Evolutionary conservation across 2,797 vertebrate species (phyloP).

Genomic region (Platyrinchus mystaceus): DNA sequence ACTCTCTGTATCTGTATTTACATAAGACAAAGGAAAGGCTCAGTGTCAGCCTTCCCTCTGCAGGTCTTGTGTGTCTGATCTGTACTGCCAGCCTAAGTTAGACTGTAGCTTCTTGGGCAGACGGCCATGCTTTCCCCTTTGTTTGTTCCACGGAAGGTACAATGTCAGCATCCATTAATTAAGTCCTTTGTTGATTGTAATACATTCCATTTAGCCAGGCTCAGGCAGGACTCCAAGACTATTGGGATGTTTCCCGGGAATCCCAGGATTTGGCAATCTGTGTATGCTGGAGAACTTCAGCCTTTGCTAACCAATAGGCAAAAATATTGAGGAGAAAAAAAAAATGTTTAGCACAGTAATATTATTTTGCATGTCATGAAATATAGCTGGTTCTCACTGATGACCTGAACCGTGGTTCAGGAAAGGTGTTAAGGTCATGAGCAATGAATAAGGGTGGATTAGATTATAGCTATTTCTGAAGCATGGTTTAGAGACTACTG

Average conservation of each 20-base stretch:
- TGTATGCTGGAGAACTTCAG: background rate
- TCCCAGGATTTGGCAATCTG: slow-evolving; percentile 25
- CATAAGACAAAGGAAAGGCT: background rate
- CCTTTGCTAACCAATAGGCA: background rate
- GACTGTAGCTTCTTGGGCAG: slow-evolving; percentile 20
- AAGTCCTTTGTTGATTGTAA: slow-evolving; percentile 40
- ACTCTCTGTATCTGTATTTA: background rate
- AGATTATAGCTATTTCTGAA: background rate
- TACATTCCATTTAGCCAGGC: slow-evolving; percentile 7
- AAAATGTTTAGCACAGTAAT: background rate
- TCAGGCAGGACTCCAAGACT: slow-evolving; percentile 20
- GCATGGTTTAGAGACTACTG: background rate
- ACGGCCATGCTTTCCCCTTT: slow-evolving; percentile 8
- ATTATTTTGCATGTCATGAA: background rate
- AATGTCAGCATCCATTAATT: slow-evolving; percentile 51
- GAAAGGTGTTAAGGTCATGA: background rate
- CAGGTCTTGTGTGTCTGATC: background rate
- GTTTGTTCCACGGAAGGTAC: background rate
- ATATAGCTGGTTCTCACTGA: background rate
- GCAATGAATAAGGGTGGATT: background rate
- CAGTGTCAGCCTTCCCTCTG: slow-evolving; percentile 8
- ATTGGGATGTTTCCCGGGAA: slow-evolving; percentile 28
- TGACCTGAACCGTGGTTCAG: background rate
- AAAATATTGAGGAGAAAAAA: background rate
- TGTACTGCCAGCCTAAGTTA: background rate